Base-by-base conservation (phyloP, 2,113 vertebrate genomes). In the Amazona vittata region DNA sequence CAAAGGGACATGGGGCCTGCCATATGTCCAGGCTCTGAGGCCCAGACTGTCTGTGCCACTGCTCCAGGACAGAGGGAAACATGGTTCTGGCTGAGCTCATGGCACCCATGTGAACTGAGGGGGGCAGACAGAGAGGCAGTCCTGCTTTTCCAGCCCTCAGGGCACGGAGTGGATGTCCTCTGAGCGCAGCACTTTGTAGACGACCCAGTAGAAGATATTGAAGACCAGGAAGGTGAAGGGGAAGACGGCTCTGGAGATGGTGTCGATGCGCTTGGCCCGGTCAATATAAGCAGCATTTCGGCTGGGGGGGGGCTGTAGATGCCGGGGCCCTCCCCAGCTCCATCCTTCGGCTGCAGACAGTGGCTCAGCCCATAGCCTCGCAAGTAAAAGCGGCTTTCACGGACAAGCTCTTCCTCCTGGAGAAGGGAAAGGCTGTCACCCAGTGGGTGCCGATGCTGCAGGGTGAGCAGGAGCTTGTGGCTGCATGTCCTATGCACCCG, bases 171-270 rank as follows among this genome's bases (percentile, higher is more conserved):
- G 99, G 95, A 99, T 98, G 94, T 99, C 99, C 97, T 99, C 99
- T 2, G 98, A 98, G 91, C 96, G 97, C 96, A 99, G 98, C 90
- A 99, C 99, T 99, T 99, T 99, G 96, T 99, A 99, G 89, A 99
- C 94, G 14, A 99, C 89, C 99, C 99, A 99, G 97, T 99, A 99
- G 97, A 99, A 99, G 97, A 99, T 98, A 91, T 99, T 99, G 97
- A 99, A 99, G 91, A 99, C 97, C 92, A 99, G 98, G 97, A 99
- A 99, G 96, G 98, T 98, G 96, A 99, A 97, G 59, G 99, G 99
- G 93, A 99, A 99, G 92, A 99, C 98, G 0, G 99, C 99, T 71
- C 98, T 88, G 78, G 99, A 99, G 94, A 99, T 94, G 89, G 99
- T 99, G 96, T 99, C 99, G 21, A 99, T 99, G 89, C 99, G 98